Percentiles rank a stretch among this genome's conserved stretches.
phyloP scores from a whole-genome alignment of 2,888 invertebrate genomes.

The Melipona bicolor region DNA sequence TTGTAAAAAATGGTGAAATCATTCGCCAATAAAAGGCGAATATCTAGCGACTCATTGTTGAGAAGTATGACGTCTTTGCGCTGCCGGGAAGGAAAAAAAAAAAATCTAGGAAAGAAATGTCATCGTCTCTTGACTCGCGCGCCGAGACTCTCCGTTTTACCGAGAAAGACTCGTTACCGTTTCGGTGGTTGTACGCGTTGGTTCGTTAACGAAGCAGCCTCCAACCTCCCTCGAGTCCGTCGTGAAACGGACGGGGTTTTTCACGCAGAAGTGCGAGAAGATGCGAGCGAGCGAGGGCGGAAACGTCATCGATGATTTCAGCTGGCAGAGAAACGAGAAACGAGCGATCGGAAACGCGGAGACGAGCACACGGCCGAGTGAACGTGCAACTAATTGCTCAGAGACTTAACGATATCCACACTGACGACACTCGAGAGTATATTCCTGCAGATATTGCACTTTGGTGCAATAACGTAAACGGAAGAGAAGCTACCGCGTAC shows the following conservation, averaged over 20 bases:
- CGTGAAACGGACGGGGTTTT: background rate
- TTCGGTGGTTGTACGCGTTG: constrained; percentile 48
- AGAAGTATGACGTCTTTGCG: background rate
- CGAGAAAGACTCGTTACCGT: constrained; percentile 45
- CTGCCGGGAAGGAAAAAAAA: background rate
- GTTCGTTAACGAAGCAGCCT: constrained; percentile 1
- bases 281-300: constrained; percentile 60
- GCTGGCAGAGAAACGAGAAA: constrained; percentile 47
- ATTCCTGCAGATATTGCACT: too few species aligned
- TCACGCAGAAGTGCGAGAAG: constrained; percentile 21
- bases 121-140: background rate
- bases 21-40: constrained; percentile 1
- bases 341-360: constrained; percentile 11
- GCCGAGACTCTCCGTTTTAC: constrained; percentile 5
- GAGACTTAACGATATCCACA: background rate
- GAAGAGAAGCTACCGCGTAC: background rate
- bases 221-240: constrained; percentile 15
- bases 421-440: background rate
- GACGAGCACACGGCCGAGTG: constrained; percentile 16
- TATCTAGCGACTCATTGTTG: background rate
- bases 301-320: constrained; percentile 64
- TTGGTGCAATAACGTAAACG: background rate
- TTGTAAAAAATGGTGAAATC: background rate
- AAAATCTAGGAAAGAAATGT: constrained; percentile 7
- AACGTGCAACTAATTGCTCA: background rate